Evolutionary conservation across 1,140 invertebrate genomes (phyloP).

Genomic region (Drosophila sturtevanti): DNA sequence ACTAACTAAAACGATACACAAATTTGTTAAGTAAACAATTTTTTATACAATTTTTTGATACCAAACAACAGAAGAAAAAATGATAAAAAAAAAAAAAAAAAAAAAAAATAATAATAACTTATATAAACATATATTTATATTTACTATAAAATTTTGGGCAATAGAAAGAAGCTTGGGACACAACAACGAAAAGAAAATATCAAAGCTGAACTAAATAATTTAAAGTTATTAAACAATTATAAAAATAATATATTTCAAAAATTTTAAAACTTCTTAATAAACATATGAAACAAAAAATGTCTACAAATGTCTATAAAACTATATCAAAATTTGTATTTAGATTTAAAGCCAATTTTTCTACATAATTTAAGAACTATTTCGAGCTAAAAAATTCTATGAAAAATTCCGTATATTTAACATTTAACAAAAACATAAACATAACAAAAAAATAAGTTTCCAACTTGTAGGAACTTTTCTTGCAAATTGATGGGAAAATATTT

Average conservation of each 20-base stretch:
- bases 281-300: neutral
- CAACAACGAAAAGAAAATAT: neutral
- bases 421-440: too few relatives aligned
- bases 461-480: neutral
- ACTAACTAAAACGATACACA: constrained; percentile 40
- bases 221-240: neutral
- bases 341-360: too few relatives aligned
- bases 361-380: too few relatives aligned
- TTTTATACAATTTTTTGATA: constrained; percentile 80
- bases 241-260: neutral
- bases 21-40: constrained; percentile 74
- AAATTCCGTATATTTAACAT: too few relatives aligned
- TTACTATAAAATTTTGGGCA: constrained; percentile 4
- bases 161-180: neutral
- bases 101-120: constrained; percentile 3
- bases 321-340: too few relatives aligned
- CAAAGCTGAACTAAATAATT: neutral
- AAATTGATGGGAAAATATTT: neutral
- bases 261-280: neutral
- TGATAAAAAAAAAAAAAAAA: constrained; percentile 29
- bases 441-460: too few relatives aligned
- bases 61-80: constrained; percentile 44
- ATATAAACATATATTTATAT: constrained; percentile 24
- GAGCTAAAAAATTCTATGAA: too few relatives aligned
- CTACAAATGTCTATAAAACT: too few relatives aligned